Evolutionary conservation across 37 sponge, comb jelly and placozoan genomes (phyloP).

Genomic region (Haliclona indistincta): DNA sequence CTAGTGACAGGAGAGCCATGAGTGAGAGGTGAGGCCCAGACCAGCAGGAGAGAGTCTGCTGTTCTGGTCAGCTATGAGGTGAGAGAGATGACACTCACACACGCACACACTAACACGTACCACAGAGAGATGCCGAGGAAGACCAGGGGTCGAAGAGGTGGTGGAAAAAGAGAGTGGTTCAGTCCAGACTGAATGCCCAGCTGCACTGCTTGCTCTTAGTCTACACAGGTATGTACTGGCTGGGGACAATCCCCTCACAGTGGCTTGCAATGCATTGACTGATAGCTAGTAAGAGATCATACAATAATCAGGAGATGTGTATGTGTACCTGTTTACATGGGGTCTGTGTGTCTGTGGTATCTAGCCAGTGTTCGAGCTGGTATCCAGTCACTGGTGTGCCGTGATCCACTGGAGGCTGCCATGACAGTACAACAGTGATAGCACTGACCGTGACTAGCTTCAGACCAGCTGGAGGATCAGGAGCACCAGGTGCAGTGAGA

Average conservation of each 20-base stretch:
- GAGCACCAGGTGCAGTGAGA: not conserved
- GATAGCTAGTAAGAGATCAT: too few species aligned
- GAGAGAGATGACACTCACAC: not conserved
- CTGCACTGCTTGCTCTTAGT: constrained; percentile 55
- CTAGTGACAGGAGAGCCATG: constrained; percentile 54
- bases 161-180: constrained; percentile 32
- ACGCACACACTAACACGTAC: constrained; percentile 16
- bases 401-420: too few species aligned
- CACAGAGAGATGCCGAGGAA: constrained; percentile 25
- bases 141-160: constrained; percentile 49
- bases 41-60: constrained; percentile 35
- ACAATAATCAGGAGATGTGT: too few species aligned
- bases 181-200: constrained; percentile 53
- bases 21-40: constrained; percentile 34
- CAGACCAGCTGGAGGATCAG: too few species aligned
- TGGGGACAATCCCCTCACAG: constrained; percentile 24
- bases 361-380: too few species aligned
- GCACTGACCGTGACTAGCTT: too few species aligned
- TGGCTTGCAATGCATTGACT: too few species aligned
- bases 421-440: too few species aligned
- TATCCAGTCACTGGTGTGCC: too few species aligned
- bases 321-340: too few species aligned
- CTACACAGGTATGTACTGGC: constrained; percentile 33
- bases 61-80: constrained; percentile 18
- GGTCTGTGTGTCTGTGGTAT: too few species aligned